phyloP scores from a whole-genome alignment of 1,140 invertebrate genomes.

The Solen grandis region DNA sequence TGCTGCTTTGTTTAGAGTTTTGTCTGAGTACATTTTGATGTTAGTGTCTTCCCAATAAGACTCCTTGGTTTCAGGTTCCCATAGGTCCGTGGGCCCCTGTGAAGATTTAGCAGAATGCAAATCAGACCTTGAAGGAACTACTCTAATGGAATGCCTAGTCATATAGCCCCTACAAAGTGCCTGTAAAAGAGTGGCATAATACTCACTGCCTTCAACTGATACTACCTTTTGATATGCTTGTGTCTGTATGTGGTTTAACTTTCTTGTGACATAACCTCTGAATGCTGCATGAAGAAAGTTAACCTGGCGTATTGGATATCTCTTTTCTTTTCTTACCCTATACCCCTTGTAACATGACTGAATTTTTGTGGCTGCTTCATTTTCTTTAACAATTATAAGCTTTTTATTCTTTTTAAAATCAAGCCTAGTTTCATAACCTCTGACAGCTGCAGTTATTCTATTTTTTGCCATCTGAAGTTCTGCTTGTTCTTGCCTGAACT shows the following conservation, averaged over 20 bases:
- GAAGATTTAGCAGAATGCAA: conserved; percentile 15
- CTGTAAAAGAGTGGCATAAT: conserved; percentile 45
- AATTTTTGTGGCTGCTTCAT: conserved; percentile 25
- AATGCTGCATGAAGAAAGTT: conserved; percentile 23
- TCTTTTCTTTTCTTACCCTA: conserved; percentile 24
- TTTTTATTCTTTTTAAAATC: not conserved
- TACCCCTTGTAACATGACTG: conserved; percentile 25
- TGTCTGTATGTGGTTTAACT: conserved; percentile 21
- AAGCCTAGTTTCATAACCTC: conserved; percentile 20
- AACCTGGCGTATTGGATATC: conserved; percentile 12
- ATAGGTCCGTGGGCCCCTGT: conserved; percentile 18
- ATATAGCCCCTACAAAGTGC: conserved; percentile 40
- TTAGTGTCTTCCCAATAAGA: conserved; percentile 42
- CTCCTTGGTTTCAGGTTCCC: not conserved
- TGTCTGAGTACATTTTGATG: conserved; percentile 49
- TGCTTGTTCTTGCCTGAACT: not conserved
- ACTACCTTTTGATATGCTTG: not conserved
- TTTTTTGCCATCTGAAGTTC: not conserved
- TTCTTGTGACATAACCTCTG: conserved; percentile 43
- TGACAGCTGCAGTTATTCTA: conserved; percentile 24
- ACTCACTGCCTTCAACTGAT: conserved; percentile 12
- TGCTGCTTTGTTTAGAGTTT: conserved; percentile 32
- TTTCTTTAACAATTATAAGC: conserved; percentile 16
- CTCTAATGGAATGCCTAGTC: conserved; percentile 14
- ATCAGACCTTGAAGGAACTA: not conserved